Evolutionary conservation across 2,113 vertebrate genomes (phyloP), one percentile per base, ranked within the genome.

Genomic region (Isurus oxyrinchus): DNA sequence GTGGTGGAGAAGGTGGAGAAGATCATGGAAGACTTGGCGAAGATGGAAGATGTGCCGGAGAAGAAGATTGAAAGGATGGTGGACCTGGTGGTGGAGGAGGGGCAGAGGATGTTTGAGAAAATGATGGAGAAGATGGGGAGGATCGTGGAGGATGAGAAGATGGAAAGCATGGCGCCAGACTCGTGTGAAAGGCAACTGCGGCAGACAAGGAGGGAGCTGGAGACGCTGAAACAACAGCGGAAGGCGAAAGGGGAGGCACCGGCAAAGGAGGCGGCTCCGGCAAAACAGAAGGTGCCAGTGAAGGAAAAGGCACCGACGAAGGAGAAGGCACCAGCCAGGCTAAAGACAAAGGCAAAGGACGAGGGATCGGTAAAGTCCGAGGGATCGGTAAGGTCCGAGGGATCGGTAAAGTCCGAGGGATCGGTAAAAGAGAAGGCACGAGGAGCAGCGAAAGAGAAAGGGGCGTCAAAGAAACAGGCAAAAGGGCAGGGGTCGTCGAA

Each of bases 11-110:
- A 72, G 3, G 67, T 95, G 19, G 94, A 95, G 94, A 49, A 35
- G 94, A 72, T 95, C 40, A 95, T 95, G 94, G 94, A 95, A 31
- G 94, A 95, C 0, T 23, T 72, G 44, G 94, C 27, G 5, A 95
- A 72, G 66, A 72, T 95, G 94, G 94, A 95, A 16, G 67, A 95
- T 0, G 49, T 72, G 67, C 44, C 67, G 3, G 94, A 95, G 66
- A 69, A 55, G 44, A 72, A 95, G 94, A 72, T 95, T 4, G 94
- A 72, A 19, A 53, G 25, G 27, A 95, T 95, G 94, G 94, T 95
- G 66, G 94, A 95, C 66, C 44, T 72, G 94, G 94, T 95, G 0
- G 94, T 95, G 67, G 94, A 95, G 67, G 94, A 95, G 16, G 94
- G 94, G 8, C 63, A 72, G 44, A 72, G 69, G 67, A 69, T 95